These are phyloP conservation scores for Drosophila macrospina DNA, from an alignment of 2,888 invertebrate species.

Conservation along the genomic window DNA sequence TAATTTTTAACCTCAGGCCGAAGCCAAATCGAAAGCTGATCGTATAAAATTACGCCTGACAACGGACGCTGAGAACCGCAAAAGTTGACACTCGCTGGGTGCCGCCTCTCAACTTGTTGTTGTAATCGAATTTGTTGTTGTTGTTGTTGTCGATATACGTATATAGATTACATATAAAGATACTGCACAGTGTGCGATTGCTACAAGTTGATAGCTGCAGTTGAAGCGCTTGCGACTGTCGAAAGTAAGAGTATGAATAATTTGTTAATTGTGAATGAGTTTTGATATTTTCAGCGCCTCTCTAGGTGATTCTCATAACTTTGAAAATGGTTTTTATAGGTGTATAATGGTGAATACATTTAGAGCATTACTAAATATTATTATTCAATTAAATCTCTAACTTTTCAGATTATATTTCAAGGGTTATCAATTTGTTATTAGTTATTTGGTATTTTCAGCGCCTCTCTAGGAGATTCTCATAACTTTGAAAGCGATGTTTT, in stretches of 20 bases:
- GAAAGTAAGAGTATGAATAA: constrained; percentile 49
- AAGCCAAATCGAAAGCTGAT: constrained; percentile 80
- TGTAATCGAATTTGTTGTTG: background rate
- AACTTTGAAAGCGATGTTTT: background rate
- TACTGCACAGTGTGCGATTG: constrained; percentile 59
- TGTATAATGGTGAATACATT: too few species aligned
- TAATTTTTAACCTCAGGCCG: constrained; percentile 81
- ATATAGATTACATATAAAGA: constrained; percentile 64
- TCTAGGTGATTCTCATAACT: constrained; percentile 22
- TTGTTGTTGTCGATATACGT: constrained; percentile 54
- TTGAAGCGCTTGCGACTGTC: constrained; percentile 17
- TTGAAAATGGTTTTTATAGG: background rate
- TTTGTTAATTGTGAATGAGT: constrained; percentile 3
- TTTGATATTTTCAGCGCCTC: constrained; percentile 20
- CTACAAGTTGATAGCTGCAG: constrained; percentile 47
- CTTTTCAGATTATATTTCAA: too few species aligned
- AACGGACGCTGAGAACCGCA: constrained; percentile 74
- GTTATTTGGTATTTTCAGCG: constrained; percentile 3
- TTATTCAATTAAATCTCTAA: too few species aligned
- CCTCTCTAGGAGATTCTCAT: constrained; percentile 34
- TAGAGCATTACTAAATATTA: too few species aligned
- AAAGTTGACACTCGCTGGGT: constrained; percentile 75
- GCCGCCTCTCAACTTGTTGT: constrained; percentile 53
- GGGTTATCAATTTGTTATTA: background rate
- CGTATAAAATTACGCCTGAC: constrained; percentile 80